Evolutionary conservation across 1,140 invertebrate species (phyloP).

Genomic region (Bactericera cockerelli): DNA sequence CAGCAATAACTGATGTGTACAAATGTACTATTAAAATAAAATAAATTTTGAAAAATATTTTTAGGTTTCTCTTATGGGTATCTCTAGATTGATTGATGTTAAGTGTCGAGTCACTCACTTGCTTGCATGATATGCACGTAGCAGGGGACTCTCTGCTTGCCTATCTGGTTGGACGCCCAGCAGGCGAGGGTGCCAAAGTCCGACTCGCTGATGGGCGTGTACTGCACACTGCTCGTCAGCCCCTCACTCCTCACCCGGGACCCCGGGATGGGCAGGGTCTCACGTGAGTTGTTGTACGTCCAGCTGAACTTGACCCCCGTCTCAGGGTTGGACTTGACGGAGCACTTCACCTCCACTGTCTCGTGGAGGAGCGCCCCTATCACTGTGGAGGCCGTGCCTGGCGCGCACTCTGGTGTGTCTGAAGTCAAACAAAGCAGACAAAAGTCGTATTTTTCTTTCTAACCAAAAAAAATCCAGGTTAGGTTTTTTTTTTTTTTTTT

Average conservation of each 20-base stretch:
- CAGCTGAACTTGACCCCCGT: constrained; percentile 62
- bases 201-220: constrained; percentile 66
- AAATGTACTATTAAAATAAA: too few species aligned
- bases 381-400: constrained; percentile 45
- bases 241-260: constrained; percentile 40
- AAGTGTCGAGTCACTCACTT: constrained; percentile 39
- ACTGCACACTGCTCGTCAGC: constrained; percentile 58
- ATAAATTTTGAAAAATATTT: too few species aligned
- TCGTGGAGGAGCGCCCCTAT: constrained; percentile 72
- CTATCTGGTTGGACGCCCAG: constrained; percentile 66
- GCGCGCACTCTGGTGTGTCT: constrained; percentile 66
- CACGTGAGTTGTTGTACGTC: constrained; percentile 73
- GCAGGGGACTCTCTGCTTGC: constrained; percentile 66
- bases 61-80: too few species aligned
- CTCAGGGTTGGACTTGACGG: constrained; percentile 68
- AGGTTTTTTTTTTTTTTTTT: too few species aligned
- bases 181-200: constrained; percentile 78
- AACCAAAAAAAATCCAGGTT: too few species aligned
- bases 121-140: constrained; percentile 67
- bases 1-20: too few species aligned
- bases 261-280: constrained; percentile 51
- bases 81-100: too few species aligned
- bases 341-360: constrained; percentile 61
- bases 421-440: constrained; percentile 20
- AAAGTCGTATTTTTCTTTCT: too few species aligned